These are phyloP conservation scores for Tanypteryx hageni DNA, from an alignment of 2,888 invertebrate genomes.

Conservation along the genomic window DNA sequence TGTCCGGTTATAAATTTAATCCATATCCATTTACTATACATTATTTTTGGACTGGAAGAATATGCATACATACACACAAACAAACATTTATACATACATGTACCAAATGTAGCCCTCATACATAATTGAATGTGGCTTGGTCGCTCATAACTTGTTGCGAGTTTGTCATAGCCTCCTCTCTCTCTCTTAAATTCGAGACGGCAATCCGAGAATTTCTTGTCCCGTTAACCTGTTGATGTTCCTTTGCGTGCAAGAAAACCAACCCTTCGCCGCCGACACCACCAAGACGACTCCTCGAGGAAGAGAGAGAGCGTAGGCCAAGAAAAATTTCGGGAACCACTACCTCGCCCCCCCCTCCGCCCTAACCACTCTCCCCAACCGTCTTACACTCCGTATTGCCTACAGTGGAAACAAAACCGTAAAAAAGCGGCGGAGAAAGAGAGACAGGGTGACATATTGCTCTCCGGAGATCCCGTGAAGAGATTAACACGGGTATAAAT, in stretches of 20 bases:
- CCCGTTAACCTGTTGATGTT: conserved; percentile 51
- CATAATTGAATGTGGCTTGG: neutral
- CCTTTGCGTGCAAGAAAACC: conserved; percentile 38
- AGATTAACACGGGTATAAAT: conserved; percentile 58
- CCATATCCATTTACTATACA: too few species aligned
- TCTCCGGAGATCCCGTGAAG: conserved; percentile 29
- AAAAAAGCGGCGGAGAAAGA: neutral
- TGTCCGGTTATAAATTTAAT: too few species aligned
- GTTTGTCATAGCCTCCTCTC: neutral
- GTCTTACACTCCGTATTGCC: neutral
- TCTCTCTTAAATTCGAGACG: neutral
- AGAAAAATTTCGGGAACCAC: neutral
- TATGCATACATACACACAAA: too few species aligned
- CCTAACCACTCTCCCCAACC: neutral
- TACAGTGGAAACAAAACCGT: neutral
- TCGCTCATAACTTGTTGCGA: conserved; percentile 22
- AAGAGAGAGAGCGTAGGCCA: neutral
- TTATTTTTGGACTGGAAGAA: too few species aligned
- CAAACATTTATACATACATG: too few species aligned
- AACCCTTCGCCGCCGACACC: neutral
- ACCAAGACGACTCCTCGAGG: neutral
- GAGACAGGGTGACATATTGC: conserved; percentile 41
- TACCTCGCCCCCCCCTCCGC: too few species aligned
- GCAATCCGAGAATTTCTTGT: conserved; percentile 31
- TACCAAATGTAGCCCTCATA: too few species aligned